Conservation (phyloP, 2,888 invertebrate species). For the Cylloceria caligata region DNA sequence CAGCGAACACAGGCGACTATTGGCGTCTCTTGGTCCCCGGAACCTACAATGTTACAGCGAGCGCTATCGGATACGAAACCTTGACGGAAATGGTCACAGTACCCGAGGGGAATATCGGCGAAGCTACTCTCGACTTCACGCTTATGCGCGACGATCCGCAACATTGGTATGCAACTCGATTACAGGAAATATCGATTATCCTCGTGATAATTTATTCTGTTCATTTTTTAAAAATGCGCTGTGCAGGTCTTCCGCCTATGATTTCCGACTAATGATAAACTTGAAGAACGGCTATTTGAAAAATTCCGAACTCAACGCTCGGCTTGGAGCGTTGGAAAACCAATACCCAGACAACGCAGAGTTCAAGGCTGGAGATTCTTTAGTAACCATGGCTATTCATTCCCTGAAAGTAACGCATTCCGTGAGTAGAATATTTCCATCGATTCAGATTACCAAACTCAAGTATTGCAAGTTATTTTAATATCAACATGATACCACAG, state of each 20-base stretch:
- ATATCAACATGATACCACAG: constrained; percentile 84
- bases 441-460: background rate
- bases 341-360: constrained; percentile 88
- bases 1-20: constrained; percentile 93
- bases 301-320: constrained; percentile 87
- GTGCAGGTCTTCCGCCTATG: constrained; percentile 89
- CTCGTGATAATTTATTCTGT: constrained; percentile 41
- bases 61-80: constrained; percentile 89
- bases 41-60: constrained; percentile 91
- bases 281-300: constrained; percentile 78
- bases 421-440: constrained; percentile 84
- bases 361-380: constrained; percentile 89
- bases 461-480: background rate
- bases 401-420: constrained; percentile 90
- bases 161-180: constrained; percentile 87
- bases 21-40: constrained; percentile 96
- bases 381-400: constrained; percentile 88
- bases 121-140: constrained; percentile 88
- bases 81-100: constrained; percentile 88
- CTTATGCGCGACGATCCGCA: constrained; percentile 92
- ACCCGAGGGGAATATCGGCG: constrained; percentile 80
- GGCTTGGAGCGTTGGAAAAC: constrained; percentile 90
- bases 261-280: constrained; percentile 87
- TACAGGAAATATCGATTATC: background rate
- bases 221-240: constrained; percentile 15